Evolutionary conservation across 1,140 invertebrate species (phyloP).

Genomic region (Gryon sp.): DNA sequence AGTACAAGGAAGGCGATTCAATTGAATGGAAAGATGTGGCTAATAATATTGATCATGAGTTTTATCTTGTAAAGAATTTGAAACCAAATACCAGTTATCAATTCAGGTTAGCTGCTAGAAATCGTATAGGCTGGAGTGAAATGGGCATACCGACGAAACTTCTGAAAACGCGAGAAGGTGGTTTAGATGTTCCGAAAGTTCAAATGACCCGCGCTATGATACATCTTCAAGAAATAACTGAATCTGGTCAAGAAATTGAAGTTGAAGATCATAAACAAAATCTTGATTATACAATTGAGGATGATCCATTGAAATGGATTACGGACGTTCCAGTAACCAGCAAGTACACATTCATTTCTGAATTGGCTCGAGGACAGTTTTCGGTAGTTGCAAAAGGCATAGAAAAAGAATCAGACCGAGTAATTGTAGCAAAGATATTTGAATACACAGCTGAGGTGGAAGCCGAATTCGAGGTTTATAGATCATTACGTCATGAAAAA

Average conservation of each 20-base stretch:
- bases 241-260: constrained; percentile 86
- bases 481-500: constrained; percentile 90
- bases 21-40: constrained; percentile 92
- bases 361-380: constrained; percentile 90
- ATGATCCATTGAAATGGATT: constrained; percentile 86
- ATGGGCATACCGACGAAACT: constrained; percentile 86
- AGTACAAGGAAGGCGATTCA: constrained; percentile 87
- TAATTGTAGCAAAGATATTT: constrained; percentile 89
- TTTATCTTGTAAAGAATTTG: constrained; percentile 90
- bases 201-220: constrained; percentile 89
- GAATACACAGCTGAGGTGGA: constrained; percentile 85
- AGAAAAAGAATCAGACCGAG: constrained; percentile 85
- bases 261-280: constrained; percentile 82
- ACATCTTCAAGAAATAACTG: constrained; percentile 90
- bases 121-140: constrained; percentile 96
- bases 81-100: constrained; percentile 89
- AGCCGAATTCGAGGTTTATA: constrained; percentile 90
- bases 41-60: constrained; percentile 95
- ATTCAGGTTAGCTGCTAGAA: constrained; percentile 92
- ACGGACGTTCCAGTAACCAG: constrained; percentile 83
- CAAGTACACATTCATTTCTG: constrained; percentile 90
- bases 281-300: constrained; percentile 88
- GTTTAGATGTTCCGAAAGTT: constrained; percentile 83
- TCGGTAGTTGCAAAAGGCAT: constrained; percentile 91
- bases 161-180: constrained; percentile 83